Conservation (phyloP, 1,140 invertebrate genomes). For the Sesamia nonagrioides region DNA sequence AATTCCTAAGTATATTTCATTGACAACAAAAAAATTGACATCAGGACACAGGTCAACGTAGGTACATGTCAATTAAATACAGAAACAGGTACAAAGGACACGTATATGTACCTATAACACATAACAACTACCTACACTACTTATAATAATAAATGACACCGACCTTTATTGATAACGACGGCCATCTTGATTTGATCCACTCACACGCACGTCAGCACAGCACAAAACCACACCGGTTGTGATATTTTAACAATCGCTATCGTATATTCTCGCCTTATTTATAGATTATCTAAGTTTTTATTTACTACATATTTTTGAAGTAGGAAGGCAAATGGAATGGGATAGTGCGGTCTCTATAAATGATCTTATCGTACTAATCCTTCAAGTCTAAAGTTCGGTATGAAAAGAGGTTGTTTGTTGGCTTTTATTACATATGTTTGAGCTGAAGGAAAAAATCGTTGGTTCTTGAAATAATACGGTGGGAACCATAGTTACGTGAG, state of each 20-base stretch:
- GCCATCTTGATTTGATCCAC: conserved; percentile 87
- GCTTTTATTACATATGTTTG: not conserved
- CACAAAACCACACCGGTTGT: conserved; percentile 1
- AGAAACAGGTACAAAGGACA: too few species aligned
- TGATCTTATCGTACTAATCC: conserved; percentile 2
- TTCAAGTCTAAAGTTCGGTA: conserved; percentile 10
- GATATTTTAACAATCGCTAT: not conserved
- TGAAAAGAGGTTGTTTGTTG: not conserved
- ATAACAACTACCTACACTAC: not conserved
- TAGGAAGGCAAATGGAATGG: not conserved
- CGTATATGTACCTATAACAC: too few species aligned
- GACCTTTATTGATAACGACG: conserved; percentile 63
- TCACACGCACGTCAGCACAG: conserved; percentile 28
- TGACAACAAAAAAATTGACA: too few species aligned
- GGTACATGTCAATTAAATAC: too few species aligned
- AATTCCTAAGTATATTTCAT: too few species aligned
- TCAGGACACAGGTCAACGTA: too few species aligned
- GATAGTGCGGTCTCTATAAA: not conserved
- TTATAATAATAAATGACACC: conserved; percentile 10
- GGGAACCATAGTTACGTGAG: too few species aligned
- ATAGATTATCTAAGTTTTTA: not conserved
- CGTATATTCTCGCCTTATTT: not conserved
- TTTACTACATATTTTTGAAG: conserved; percentile 14
- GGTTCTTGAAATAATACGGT: too few species aligned
- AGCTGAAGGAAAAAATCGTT: too few species aligned